A percentile compares a stretch with the other conserved stretches of the same genome.
Evolutionary conservation across 2,113 vertebrate genomes (phyloP).

Genomic region (Nematolebias whitei): DNA sequence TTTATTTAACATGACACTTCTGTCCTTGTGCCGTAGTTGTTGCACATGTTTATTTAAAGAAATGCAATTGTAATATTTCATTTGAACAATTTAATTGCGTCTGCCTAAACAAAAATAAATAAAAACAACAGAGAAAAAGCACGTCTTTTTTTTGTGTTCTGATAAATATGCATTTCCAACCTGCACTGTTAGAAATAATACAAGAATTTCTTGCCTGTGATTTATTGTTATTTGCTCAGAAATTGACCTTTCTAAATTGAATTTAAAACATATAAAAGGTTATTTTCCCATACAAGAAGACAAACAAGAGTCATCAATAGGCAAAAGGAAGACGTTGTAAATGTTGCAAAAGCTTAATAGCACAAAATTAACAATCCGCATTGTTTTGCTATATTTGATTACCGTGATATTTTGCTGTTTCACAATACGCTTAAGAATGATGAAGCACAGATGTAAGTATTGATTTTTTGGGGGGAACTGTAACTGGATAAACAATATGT

Average conservation of each 20-base stretch:
- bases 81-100: conserved; percentile 19
- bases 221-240: conserved; percentile 81
- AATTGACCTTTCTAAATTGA: conserved; percentile 96
- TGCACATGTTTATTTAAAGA: conserved; percentile 6
- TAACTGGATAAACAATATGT: conserved; percentile 99
- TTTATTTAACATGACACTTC: conserved; percentile 65
- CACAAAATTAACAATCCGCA: conserved; percentile 93
- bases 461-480: conserved; percentile 88
- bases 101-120: neutral
- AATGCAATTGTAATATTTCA: conserved; percentile 15
- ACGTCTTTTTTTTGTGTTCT: neutral
- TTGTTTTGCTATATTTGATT: conserved; percentile 94
- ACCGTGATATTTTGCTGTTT: conserved; percentile 91
- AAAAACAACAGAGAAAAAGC: neutral
- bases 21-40: conserved; percentile 43
- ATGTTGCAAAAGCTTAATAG: conserved; percentile 92
- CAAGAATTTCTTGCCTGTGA: conserved; percentile 60
- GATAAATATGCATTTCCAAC: conserved; percentile 33
- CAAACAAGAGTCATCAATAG: conserved; percentile 78
- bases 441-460: conserved; percentile 96
- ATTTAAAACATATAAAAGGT: conserved; percentile 93
- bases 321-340: conserved; percentile 81
- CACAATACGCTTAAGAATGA: conserved; percentile 98
- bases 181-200: conserved; percentile 29
- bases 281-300: conserved; percentile 85